Evolutionary conservation across 2,888 invertebrate genomes (phyloP).

Genomic region (Tipula confusa): DNA sequence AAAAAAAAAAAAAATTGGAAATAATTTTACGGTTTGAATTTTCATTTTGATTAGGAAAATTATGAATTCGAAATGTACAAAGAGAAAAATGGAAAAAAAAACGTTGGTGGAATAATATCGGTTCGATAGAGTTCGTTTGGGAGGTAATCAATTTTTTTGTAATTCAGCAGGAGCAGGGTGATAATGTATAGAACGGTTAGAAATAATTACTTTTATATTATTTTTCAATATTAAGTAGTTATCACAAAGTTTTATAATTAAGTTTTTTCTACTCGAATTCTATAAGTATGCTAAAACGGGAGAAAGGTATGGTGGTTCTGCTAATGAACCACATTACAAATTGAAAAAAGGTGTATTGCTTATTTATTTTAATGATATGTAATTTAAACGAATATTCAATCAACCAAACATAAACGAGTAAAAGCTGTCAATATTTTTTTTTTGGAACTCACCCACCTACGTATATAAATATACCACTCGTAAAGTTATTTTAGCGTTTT

Average conservation of each 20-base stretch:
- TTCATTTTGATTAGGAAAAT: background rate
- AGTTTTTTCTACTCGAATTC: background rate
- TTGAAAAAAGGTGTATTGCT: no score
- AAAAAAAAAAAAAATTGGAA: background rate
- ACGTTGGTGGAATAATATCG: background rate
- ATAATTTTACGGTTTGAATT: background rate
- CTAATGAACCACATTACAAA: no score
- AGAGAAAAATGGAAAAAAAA: background rate
- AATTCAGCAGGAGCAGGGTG: background rate
- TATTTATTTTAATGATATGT: no score
- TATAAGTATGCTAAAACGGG: background rate
- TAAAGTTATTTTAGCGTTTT: no score
- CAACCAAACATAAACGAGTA: no score
- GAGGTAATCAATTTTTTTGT: background rate
- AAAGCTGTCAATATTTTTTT: no score
- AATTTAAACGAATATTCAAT: no score
- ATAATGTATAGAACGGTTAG: background rate
- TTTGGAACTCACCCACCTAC: no score
- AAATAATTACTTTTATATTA: background rate
- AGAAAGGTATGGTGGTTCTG: background rate
- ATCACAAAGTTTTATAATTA: background rate
- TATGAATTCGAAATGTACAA: background rate
- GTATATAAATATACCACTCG: no score
- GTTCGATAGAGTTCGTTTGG: background rate
- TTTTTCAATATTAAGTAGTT: background rate